These are phyloP conservation scores for Pseudoatta argentina DNA, from an alignment of 1,140 invertebrate species.

Conservation along the genomic window DNA sequence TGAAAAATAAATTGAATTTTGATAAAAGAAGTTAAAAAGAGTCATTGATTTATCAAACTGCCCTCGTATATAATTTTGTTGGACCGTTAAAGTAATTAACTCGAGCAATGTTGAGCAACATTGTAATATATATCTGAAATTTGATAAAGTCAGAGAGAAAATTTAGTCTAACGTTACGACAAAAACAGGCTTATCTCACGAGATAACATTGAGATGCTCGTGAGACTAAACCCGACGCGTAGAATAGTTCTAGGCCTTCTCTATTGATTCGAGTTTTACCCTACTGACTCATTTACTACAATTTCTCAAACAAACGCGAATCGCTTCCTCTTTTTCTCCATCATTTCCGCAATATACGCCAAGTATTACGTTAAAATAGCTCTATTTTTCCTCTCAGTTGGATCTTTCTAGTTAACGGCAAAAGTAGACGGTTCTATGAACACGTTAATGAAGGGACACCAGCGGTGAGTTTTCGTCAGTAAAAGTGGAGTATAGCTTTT, in stretches of 20 bases:
- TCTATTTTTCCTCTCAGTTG: background rate
- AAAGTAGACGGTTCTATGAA: background rate
- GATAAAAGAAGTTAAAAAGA: too few relatives aligned
- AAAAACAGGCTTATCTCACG: background rate
- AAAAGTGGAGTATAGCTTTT: constrained; percentile 53
- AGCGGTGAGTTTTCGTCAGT: background rate
- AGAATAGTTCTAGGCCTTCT: background rate
- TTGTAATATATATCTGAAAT: too few relatives aligned
- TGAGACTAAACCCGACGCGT: background rate
- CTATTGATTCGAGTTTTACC: constrained; percentile 12
- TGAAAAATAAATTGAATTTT: too few relatives aligned
- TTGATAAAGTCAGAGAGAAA: too few relatives aligned
- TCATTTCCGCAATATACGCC: background rate
- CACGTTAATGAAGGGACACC: constrained; percentile 4
- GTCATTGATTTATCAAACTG: too few relatives aligned
- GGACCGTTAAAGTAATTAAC: too few relatives aligned
- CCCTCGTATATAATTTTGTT: too few relatives aligned
- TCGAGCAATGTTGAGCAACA: too few relatives aligned
- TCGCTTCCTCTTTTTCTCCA: background rate
- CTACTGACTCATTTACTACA: constrained; percentile 34
- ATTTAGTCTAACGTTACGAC: too few relatives aligned
- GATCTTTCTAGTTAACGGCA: background rate
- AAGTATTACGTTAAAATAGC: background rate
- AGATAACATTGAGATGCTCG: background rate
- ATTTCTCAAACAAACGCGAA: constrained; percentile 21